Conservation (phyloP, 2,113 vertebrate species). For the Microcebus tavaratra region DNA sequence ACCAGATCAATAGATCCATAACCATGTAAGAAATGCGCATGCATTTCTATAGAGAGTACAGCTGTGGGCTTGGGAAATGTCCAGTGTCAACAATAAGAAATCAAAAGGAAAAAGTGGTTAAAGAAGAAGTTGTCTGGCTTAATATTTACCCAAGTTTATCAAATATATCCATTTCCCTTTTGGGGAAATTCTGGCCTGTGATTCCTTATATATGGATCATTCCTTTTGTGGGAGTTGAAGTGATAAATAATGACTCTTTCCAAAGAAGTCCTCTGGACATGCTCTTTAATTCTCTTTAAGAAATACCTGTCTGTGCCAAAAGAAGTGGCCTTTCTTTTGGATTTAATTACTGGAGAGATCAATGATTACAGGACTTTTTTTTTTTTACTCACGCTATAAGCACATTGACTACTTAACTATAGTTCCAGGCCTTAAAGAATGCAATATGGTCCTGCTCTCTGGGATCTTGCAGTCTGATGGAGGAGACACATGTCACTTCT, state of each 20-base stretch:
- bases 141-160: neutral
- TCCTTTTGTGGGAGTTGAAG: neutral
- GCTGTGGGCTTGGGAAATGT: conserved; percentile 4
- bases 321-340: neutral
- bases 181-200: neutral
- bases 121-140: neutral
- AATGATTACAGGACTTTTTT: neutral
- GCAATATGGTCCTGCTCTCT: neutral
- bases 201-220: neutral
- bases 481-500: neutral
- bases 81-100: neutral
- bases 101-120: neutral
- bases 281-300: neutral
- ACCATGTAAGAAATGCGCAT: neutral
- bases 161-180: neutral
- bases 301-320: neutral
- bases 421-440: neutral
- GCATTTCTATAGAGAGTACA: neutral
- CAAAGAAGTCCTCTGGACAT: neutral
- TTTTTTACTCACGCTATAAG: neutral
- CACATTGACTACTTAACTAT: neutral
- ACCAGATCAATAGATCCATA: conserved; percentile 16
- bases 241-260: neutral
- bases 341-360: neutral
- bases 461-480: neutral